A percentile compares a stretch with the other conserved stretches of the same genome.
Evolutionary conservation across 2,888 invertebrate genomes (phyloP).

Genomic region (Sympetrum striolatum): DNA sequence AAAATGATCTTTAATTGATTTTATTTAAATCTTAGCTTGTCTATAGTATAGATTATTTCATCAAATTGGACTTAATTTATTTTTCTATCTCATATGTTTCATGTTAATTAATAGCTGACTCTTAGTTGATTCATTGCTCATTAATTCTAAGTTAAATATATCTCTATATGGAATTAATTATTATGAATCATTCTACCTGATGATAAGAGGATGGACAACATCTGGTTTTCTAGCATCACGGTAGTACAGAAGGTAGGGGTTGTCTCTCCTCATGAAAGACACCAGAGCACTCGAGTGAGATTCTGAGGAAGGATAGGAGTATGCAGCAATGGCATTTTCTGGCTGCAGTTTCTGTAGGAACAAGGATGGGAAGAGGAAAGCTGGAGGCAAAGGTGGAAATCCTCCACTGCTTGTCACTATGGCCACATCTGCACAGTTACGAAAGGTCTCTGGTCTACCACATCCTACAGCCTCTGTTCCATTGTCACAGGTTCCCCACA

Average conservation of each 20-base stretch:
- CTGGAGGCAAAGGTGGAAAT: constrained; percentile 66
- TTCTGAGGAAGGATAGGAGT: not conserved
- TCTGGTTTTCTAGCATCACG: constrained; percentile 71
- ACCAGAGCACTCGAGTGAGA: constrained; percentile 11
- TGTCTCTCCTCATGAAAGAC: constrained; percentile 68
- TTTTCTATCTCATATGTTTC: no score
- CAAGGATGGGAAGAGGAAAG: constrained; percentile 57
- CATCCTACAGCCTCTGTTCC: constrained; percentile 89
- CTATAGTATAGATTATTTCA: no score
- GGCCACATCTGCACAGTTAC: constrained; percentile 88
- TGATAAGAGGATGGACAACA: constrained; percentile 73
- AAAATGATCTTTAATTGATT: no score
- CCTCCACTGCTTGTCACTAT: constrained; percentile 81
- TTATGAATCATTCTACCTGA: constrained; percentile 66
- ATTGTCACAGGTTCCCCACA: constrained; percentile 88
- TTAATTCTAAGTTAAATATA: no score
- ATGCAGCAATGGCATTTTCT: not conserved
- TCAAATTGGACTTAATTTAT: no score
- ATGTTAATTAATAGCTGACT: no score
- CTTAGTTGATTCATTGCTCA: no score
- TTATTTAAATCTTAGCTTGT: no score
- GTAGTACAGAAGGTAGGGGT: constrained; percentile 80
- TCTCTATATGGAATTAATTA: not conserved
- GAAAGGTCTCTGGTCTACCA: constrained; percentile 88
- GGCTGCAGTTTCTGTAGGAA: constrained; percentile 5